Base-by-base conservation (phyloP, 92 coral and sea anemone species). In the Bergia puertoricense region DNA sequence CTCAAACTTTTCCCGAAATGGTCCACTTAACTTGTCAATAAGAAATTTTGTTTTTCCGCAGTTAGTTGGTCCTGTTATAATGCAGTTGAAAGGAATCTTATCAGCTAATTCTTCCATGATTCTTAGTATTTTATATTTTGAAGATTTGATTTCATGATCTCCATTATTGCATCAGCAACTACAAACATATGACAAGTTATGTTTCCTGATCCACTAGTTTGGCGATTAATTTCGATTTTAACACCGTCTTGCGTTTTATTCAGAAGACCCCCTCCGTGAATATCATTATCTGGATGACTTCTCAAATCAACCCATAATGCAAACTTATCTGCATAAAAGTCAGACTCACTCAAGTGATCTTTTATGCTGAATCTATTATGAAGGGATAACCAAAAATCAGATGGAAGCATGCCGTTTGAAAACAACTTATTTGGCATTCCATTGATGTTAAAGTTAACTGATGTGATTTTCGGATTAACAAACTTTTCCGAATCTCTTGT, bases 271-370 rank as follows among this genome's bases (percentile, higher is more conserved):
- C 40, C 76, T 72, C 76, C 76, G 0, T 72, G 76, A 72, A 72
- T 72, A 22, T n/a, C 76, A n/a, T 72, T 72, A n/a, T 72, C 78
- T 74, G 78, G 78, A 74, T 36, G 45, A 36, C 44, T 74, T 74
- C 78, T 74, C 78, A 74, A 38, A 37, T 74, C 78, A 74, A 91
- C 8, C 93, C 91, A 91, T 41, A 88, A 78, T 37, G 89, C 93
- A 50, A 88, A 91, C 51, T 91, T 91, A 62, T 88, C 73, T 66
- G 78, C 67, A 30, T 87, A 48, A 72, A 76, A 76, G 80, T 76
- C 80, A 76, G 51, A 39, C 0, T 76, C 80, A 5, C 0, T 76
- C 51, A 76, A 76, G 2, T 3, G 1, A 16, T 76, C 80, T 76
- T 76, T 40, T 39, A 0, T 76, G 0, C 0, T 0, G 51, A 76